These are phyloP conservation scores for Hydrocynus forskahlii DNA, from an alignment of 2,797 vertebrate species.

Conservation along the genomic window DNA sequence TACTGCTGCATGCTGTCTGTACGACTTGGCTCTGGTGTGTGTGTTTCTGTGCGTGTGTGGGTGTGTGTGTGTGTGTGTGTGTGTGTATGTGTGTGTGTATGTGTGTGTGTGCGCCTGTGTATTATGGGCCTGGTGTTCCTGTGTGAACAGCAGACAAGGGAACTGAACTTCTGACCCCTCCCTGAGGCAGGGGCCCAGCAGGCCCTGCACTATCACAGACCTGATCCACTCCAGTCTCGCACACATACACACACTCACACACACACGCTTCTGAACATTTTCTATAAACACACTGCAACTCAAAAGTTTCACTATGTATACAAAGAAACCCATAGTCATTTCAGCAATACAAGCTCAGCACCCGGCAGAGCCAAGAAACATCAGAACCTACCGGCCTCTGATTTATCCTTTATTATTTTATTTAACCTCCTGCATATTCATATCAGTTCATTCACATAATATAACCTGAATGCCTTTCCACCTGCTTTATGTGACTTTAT, in stretches of 20 bases:
- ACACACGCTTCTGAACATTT: constrained; percentile 27
- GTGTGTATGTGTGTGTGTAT: background rate
- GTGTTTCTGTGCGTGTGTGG: constrained; percentile 36
- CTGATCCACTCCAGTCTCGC: constrained; percentile 74
- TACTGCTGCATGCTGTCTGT: constrained; percentile 25
- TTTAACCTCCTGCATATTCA: too few species aligned
- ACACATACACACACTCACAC: constrained; percentile 16
- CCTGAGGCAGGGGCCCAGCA: constrained; percentile 69
- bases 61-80: constrained; percentile 24
- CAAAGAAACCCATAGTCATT: constrained; percentile 2
- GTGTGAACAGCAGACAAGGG: constrained; percentile 74
- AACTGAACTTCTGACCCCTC: constrained; percentile 80
- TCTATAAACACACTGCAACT: constrained; percentile 37
- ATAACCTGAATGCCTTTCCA: too few species aligned
- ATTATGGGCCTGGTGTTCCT: constrained; percentile 67
- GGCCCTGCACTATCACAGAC: constrained; percentile 71
- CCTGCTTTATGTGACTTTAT: too few species aligned
- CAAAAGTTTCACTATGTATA: constrained; percentile 16
- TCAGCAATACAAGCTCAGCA: background rate
- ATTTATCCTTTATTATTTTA: too few species aligned
- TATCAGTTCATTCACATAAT: too few species aligned
- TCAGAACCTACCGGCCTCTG: background rate
- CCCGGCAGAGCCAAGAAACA: background rate
- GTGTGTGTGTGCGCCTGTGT: background rate
- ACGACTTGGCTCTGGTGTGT: constrained; percentile 31